phyloP scores from a whole-genome alignment of 2,113 vertebrate species.

The Corynorhinus townsendii region DNA sequence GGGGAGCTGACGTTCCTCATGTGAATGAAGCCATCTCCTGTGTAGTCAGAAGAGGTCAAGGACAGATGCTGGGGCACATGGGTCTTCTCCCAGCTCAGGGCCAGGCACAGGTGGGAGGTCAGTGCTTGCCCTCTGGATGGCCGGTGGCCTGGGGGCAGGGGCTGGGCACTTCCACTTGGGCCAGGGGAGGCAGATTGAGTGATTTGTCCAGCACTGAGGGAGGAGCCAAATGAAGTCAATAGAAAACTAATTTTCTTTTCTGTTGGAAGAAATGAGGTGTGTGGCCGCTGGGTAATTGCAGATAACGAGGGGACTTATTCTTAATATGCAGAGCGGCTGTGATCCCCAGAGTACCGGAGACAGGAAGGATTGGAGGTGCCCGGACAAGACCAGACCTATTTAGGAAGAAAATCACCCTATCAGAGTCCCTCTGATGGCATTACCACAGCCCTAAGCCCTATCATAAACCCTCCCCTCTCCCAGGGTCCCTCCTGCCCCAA shows the following conservation, averaged over 20 bases:
- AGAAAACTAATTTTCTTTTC: slow-evolving; percentile 88
- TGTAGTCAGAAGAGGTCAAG: background rate
- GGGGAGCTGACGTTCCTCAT: background rate
- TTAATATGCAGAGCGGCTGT: slow-evolving; percentile 81
- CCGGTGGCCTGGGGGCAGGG: slow-evolving; percentile 39
- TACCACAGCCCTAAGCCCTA: background rate
- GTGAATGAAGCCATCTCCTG: background rate
- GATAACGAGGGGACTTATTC: slow-evolving; percentile 90
- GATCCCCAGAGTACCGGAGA: slow-evolving; percentile 69
- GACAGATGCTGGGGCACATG: background rate
- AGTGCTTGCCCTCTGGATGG: background rate
- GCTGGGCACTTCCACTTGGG: slow-evolving; percentile 47
- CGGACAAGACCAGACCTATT: slow-evolving; percentile 53
- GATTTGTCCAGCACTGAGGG: slow-evolving; percentile 65
- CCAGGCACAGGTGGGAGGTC: background rate
- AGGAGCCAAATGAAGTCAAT: slow-evolving; percentile 86
- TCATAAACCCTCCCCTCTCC: background rate
- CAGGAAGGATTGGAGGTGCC: slow-evolving; percentile 69
- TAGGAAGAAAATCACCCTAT: slow-evolving; percentile 23
- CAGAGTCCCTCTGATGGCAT: background rate
- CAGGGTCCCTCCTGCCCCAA: background rate
- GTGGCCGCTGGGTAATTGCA: slow-evolving; percentile 87
- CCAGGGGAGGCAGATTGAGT: slow-evolving; percentile 39
- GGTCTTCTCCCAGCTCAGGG: background rate
- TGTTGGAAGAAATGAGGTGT: slow-evolving; percentile 86